phyloP scores from a whole-genome alignment of 2,113 vertebrate genomes.

The Verasper variegatus region DNA sequence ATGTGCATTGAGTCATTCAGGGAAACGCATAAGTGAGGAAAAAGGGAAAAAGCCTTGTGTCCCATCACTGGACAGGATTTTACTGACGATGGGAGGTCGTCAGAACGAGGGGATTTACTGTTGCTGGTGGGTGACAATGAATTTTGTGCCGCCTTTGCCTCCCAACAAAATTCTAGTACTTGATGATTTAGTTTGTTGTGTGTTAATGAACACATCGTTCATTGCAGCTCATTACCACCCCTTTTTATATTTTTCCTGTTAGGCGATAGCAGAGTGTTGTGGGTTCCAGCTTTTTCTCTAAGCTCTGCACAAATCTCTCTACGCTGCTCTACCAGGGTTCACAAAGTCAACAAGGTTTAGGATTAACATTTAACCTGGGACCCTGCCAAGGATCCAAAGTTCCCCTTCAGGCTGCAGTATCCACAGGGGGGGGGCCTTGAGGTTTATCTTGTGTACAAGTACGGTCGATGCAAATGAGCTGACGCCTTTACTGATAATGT shows the following conservation, averaged over 20 bases:
- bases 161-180: too few relatives aligned
- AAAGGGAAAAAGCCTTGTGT: constrained; percentile 21
- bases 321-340: background rate
- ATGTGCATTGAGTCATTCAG: background rate
- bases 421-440: background rate
- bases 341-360: constrained; percentile 14
- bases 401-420: background rate
- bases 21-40: constrained; percentile 23
- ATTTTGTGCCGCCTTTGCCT: too few relatives aligned
- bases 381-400: constrained; percentile 51
- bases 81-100: background rate
- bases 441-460: background rate
- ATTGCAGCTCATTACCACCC: too few relatives aligned
- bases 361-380: constrained; percentile 45
- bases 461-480: background rate
- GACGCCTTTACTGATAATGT: background rate
- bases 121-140: background rate
- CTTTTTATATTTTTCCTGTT: background rate
- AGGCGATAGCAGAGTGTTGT: background rate
- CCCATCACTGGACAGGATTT: constrained; percentile 8
- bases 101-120: background rate
- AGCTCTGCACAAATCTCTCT: constrained; percentile 30
- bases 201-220: too few relatives aligned
- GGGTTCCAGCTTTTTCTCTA: background rate
- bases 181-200: too few relatives aligned